Evolutionary conservation across 2,888 invertebrate species (phyloP), one percentile per base, ranked within the genome.

Genomic region (Sinhomidia bicolor): DNA sequence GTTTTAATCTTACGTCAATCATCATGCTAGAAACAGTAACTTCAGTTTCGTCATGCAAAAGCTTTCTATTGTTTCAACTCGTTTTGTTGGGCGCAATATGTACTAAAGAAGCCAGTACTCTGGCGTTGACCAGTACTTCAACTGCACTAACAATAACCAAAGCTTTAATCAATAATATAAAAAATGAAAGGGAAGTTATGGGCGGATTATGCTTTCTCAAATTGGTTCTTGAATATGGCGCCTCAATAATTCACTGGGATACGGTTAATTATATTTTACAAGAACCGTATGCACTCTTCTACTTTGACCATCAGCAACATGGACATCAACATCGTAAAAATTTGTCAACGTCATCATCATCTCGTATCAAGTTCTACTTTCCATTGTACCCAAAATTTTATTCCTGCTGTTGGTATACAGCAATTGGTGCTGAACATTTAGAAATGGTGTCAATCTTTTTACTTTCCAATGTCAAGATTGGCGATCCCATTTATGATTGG

Each of bases 401-500:
- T 41, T 41, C 41, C 0, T 71, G 17, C 7, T 71, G 71, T 17
- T 44, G 20, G 23, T 44, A 12, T 3, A 41, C 23, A 1, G 23
- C 44, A 0, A 20, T 71, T 44, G 71, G 10, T 1, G 23, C 23
- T 12, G 41, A 41, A 10, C 10, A 65, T 23, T n/a, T 7, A 20
- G 41, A 41, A 41, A 20, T 0, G 1, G 23, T 10, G 17, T 10
- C 17, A 12, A 2, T 41, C 6, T 71, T 44, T 14, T 23, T 32
- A n/a, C 29, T 65, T 65, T 65, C 17, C 1, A 32, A 20, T 12
- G 2, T 12, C 9, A 71, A 44, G 14, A 0, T 71, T 9, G 44
- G 44, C 2, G 14, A 71, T 20, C 20, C 71, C 1, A 51, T 76
- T n/a, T 0, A 76, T n/a, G 51, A 76, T n/a, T 76, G 76, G 76